These are phyloP conservation scores for Eilema sororculum DNA, from an alignment of 2,888 invertebrate genomes.

Conservation along the genomic window DNA sequence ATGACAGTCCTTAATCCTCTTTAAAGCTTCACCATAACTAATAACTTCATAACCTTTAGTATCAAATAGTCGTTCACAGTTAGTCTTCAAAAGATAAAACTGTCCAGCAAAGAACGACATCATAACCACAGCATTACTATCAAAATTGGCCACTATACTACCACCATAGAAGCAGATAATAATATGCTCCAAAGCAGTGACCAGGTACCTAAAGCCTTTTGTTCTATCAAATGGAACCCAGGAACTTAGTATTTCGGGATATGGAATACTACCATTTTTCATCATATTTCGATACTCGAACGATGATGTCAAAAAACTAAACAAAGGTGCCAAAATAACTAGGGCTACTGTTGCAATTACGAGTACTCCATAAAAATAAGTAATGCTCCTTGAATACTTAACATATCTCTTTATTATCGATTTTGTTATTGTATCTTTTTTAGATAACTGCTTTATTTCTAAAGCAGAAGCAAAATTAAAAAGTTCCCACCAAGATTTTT, in stretches of 20 bases:
- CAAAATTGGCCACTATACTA: constrained; percentile 75
- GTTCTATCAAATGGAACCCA: constrained; percentile 76
- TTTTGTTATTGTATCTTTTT: constrained; percentile 51
- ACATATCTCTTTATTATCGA: constrained; percentile 29
- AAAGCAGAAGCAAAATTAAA: constrained; percentile 65
- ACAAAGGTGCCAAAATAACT: constrained; percentile 70
- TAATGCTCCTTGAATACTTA: constrained; percentile 70
- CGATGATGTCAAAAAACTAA: constrained; percentile 59
- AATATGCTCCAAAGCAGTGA: constrained; percentile 61
- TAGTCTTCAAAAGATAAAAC: constrained; percentile 65
- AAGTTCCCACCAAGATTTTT: constrained; percentile 66
- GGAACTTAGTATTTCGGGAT: constrained; percentile 78
- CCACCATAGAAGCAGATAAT: constrained; percentile 75
- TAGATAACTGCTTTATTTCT: constrained; percentile 63
- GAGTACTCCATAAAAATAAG: constrained; percentile 71
- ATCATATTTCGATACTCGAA: constrained; percentile 50
- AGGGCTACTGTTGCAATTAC: constrained; percentile 69
- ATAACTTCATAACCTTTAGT: background rate
- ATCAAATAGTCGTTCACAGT: constrained; percentile 68
- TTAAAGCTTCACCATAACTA: constrained; percentile 53
- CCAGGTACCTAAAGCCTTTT: constrained; percentile 68
- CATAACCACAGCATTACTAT: constrained; percentile 73
- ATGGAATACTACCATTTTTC: constrained; percentile 60
- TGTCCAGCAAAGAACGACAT: constrained; percentile 80
- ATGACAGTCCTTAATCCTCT: constrained; percentile 68